Conservation (phyloP, 2,888 invertebrate genomes). For the Tethea ocularis region DNA sequence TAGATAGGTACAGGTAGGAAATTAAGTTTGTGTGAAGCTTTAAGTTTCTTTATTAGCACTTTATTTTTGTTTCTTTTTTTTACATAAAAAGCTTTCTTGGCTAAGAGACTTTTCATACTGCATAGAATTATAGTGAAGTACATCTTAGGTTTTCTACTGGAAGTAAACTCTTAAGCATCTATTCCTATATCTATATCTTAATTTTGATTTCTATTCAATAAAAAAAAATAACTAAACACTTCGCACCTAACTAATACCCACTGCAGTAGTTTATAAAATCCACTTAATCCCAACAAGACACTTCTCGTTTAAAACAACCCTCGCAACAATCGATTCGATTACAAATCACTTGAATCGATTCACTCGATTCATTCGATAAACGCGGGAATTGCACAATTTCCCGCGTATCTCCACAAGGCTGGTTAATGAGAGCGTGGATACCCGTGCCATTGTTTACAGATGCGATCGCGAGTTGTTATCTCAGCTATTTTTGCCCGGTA, state of each 20-base stretch:
- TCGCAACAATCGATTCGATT: slow-evolving; percentile 57
- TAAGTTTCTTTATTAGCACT: neutral
- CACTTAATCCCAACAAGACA: slow-evolving; percentile 6
- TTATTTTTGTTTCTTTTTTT: neutral
- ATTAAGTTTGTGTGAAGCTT: neutral
- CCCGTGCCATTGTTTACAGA: slow-evolving; percentile 79
- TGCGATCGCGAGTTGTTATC: slow-evolving; percentile 70
- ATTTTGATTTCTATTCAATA: neutral
- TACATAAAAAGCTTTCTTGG: neutral
- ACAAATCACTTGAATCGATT: slow-evolving; percentile 65
- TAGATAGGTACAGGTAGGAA: neutral
- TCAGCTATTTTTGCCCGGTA: slow-evolving; percentile 75
- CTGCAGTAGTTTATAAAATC: slow-evolving; percentile 10
- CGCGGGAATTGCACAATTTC: slow-evolving; percentile 72
- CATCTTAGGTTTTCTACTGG: no score
- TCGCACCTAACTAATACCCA: neutral
- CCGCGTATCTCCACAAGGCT: slow-evolving; percentile 65
- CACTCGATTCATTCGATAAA: slow-evolving; percentile 63
- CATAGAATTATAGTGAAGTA: no score
- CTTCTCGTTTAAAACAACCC: neutral
- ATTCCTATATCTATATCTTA: no score
- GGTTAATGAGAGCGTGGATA: slow-evolving; percentile 80
- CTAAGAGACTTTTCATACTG: no score
- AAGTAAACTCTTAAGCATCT: no score
- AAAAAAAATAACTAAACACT: neutral